These are phyloP conservation scores for Clistopyga incitator DNA, from an alignment of 2,888 invertebrate genomes.

Conservation along the genomic window DNA sequence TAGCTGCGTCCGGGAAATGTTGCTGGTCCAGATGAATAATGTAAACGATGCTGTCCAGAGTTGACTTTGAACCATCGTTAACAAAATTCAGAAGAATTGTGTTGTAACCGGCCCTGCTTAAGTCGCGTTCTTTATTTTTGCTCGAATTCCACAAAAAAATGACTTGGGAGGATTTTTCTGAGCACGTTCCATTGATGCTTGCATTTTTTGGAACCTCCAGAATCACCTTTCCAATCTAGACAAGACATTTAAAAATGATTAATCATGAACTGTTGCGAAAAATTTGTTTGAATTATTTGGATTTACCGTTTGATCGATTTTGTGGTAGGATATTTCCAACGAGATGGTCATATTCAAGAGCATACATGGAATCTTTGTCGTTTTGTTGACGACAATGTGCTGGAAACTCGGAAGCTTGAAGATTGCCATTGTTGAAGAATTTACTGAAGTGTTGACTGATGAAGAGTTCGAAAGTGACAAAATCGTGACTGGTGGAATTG, in stretches of 20 bases:
- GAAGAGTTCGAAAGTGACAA: not conserved
- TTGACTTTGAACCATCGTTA: slow-evolving; percentile 64
- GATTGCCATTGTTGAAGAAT: not conserved
- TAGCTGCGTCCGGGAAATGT: slow-evolving; percentile 61
- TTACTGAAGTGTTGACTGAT: not conserved
- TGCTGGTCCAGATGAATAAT: slow-evolving; percentile 60
- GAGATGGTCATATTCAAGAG: slow-evolving; percentile 68
- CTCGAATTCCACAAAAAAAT: slow-evolving; percentile 59
- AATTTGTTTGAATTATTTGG: not conserved
- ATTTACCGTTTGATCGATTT: slow-evolving; percentile 63
- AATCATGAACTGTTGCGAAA: not conserved
- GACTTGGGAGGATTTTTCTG: slow-evolving; percentile 56
- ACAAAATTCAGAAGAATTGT: slow-evolving; percentile 65
- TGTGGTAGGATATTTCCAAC: slow-evolving; percentile 64
- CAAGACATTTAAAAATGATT: not conserved
- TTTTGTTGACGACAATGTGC: slow-evolving; percentile 60
- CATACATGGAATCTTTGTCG: slow-evolving; percentile 64
- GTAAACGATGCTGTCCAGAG: slow-evolving; percentile 66
- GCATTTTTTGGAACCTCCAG: slow-evolving; percentile 62
- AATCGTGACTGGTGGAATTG: not conserved
- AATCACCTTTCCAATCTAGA: slow-evolving; percentile 52
- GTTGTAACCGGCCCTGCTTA: slow-evolving; percentile 41
- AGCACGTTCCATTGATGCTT: slow-evolving; percentile 56
- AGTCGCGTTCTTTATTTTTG: slow-evolving; percentile 31
- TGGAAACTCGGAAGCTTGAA: slow-evolving; percentile 46